Percentiles rank a stretch among this genome's conserved stretches.
These are phyloP conservation scores for Amblyopsis rosae DNA, from an alignment of 2,113 vertebrate species.

Conservation along the genomic window DNA sequence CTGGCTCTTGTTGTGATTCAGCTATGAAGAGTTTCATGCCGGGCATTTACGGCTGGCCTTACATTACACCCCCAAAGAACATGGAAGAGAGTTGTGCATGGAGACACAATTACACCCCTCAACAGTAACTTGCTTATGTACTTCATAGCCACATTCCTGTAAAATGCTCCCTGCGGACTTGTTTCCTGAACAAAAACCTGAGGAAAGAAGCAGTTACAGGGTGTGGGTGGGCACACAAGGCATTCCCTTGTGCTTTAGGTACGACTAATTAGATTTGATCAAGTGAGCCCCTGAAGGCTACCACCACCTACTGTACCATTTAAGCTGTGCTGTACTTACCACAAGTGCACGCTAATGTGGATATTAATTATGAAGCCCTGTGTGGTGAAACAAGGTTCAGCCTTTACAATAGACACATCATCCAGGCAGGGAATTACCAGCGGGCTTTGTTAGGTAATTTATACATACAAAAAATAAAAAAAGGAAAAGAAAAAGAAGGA, in stretches of 20 bases:
- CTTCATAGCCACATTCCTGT: constrained; percentile 18
- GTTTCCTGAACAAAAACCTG: constrained; percentile 43
- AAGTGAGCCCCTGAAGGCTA: constrained; percentile 45
- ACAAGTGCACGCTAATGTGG: constrained; percentile 51
- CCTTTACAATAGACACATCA: constrained; percentile 12
- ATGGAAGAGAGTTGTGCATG: constrained; percentile 30
- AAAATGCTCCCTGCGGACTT: constrained; percentile 42
- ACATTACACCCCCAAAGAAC: neutral
- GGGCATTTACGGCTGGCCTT: constrained; percentile 29
- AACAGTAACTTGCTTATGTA: constrained; percentile 25
- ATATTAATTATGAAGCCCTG: constrained; percentile 42
- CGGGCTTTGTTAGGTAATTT: no score
- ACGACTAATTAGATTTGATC: constrained; percentile 68
- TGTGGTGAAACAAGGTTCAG: constrained; percentile 15
- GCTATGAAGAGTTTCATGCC: constrained; percentile 16
- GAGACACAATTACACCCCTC: constrained; percentile 26
- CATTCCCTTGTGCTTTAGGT: constrained; percentile 54
- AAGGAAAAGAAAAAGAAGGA: constrained; percentile 6
- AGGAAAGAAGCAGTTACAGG: constrained; percentile 57
- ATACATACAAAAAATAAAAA: neutral
- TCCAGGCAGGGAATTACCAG: no score
- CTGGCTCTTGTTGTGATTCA: constrained; percentile 9
- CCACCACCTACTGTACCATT: constrained; percentile 49
- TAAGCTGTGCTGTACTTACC: constrained; percentile 31
- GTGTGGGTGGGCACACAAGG: constrained; percentile 61